Conservation (phyloP, 2,888 invertebrate species). For the Norana najaformis region DNA sequence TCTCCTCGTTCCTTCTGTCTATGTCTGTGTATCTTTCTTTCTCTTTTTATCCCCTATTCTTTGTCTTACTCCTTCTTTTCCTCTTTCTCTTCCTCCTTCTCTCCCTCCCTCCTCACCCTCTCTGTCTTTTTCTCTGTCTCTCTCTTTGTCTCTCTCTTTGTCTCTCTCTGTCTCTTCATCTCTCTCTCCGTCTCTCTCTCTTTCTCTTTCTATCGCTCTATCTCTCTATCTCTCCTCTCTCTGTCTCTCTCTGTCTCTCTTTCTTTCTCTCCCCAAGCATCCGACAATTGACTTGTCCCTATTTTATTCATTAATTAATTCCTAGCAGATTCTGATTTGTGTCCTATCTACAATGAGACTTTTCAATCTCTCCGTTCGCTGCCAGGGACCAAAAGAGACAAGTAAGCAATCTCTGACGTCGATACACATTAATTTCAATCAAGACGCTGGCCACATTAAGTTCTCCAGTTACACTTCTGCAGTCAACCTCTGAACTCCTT, state of each 20-base stretch:
- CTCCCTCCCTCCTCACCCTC: not conserved
- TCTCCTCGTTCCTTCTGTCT: too few species aligned
- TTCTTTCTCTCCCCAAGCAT: not conserved
- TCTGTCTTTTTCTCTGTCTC: not conserved
- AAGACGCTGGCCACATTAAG: not conserved
- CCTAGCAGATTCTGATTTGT: too few species aligned
- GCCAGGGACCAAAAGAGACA: not conserved
- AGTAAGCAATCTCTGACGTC: not conserved
- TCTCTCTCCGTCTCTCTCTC: not conserved
- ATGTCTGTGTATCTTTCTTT: too few species aligned
- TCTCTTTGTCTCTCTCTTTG: not conserved
- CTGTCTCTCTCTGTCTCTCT: not conserved
- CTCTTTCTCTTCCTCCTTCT: too few species aligned
- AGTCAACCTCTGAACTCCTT: too few species aligned
- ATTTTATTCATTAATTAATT: too few species aligned
- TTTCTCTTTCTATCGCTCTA: not conserved
- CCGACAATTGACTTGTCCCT: not conserved
- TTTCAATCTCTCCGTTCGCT: too few species aligned
- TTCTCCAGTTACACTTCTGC: not conserved
- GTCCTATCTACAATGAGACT: too few species aligned
- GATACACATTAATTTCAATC: not conserved
- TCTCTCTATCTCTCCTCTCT: not conserved
- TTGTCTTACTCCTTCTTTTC: too few species aligned
- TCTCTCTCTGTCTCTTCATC: not conserved
- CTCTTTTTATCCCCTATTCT: too few species aligned